Evolutionary conservation across 2,113 vertebrate genomes (phyloP), one percentile per base, ranked within the genome.

Genomic region (Labrus mixtus): DNA sequence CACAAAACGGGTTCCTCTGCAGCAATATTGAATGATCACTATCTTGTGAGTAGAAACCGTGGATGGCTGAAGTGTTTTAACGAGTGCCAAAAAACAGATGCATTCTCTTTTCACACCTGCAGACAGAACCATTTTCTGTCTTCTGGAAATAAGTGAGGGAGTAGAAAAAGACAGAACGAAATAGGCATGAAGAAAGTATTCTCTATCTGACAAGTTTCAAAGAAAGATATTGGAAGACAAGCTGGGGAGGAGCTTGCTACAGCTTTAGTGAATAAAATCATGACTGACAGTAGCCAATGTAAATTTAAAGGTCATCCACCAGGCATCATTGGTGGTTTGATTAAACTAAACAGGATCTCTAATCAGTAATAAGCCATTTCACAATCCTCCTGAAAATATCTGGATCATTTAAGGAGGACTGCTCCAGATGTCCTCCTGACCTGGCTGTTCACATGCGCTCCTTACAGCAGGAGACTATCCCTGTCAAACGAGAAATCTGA

Each of bases 11-110:
- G 87, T 90, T 59, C 25, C 68, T 74, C 63, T 39, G 59, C 54
- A 53, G 73, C 58, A 43, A 46, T 22, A 16, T 82, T 63, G 72
- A 87, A 85, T 78, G n/a, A n/a, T n/a, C n/a, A n/a, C n/a, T 73
- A 72, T 76, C 79, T 64, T 69, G 75, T 78, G 78, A 64, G 84
- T 84, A 65, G n/a, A 58, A 72, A 73, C 25, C 64, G 55, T 3
- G 6, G 46, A 60, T 51, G 13, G 29, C 29, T 68, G 39, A 77
- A 22, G 41, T 53, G 51, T 86, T 74, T 78, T 76, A 36, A 76
- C 23, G 29, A 55, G 16, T 25, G 3, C 6, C 25, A 69, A 78
- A 72, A 15, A 76, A 22, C 45, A 10, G 39, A 77, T 79, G 46
- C 11, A 58, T 63, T 78, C 81, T 29, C 13, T 60, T 59, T 70